Conservation (phyloP, 1,140 invertebrate species). For the Ganaspis sp. region DNA sequence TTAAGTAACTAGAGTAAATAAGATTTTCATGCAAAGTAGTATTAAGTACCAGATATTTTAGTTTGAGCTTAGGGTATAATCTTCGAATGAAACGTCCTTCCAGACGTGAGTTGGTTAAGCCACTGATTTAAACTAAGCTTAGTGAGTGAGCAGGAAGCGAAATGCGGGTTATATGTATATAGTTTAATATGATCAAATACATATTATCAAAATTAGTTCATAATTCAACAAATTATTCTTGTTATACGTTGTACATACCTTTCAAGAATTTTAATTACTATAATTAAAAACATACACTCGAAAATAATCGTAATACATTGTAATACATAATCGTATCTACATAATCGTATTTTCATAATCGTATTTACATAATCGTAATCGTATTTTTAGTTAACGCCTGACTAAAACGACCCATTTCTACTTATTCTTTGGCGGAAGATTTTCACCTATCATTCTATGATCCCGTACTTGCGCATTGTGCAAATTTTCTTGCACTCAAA, state of each 20-base stretch:
- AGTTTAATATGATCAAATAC: neutral
- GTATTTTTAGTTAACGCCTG: too few relatives aligned
- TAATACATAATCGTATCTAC: too few relatives aligned
- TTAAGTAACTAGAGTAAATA: conserved; percentile 16
- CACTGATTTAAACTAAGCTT: conserved; percentile 23
- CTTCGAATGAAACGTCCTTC: neutral
- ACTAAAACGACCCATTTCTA: too few relatives aligned
- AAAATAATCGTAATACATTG: too few relatives aligned
- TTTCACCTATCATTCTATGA: too few relatives aligned
- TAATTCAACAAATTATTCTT: neutral
- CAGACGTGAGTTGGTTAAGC: conserved; percentile 17
- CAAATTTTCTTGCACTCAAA: too few relatives aligned
- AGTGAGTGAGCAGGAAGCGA: neutral
- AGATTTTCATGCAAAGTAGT: conserved; percentile 25
- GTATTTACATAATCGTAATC: too few relatives aligned
- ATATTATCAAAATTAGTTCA: neutral
- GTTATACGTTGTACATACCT: neutral
- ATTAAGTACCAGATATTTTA: conserved; percentile 17
- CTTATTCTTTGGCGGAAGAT: too few relatives aligned
- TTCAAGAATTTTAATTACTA: too few relatives aligned
- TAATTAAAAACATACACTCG: too few relatives aligned
- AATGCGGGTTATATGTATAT: neutral
- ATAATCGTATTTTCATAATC: too few relatives aligned
- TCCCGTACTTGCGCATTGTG: too few relatives aligned
- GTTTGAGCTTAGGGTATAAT: conserved; percentile 12